These are phyloP conservation scores for Sinotaia quadrata DNA, from an alignment of 2,888 invertebrate species.

Conservation along the genomic window DNA sequence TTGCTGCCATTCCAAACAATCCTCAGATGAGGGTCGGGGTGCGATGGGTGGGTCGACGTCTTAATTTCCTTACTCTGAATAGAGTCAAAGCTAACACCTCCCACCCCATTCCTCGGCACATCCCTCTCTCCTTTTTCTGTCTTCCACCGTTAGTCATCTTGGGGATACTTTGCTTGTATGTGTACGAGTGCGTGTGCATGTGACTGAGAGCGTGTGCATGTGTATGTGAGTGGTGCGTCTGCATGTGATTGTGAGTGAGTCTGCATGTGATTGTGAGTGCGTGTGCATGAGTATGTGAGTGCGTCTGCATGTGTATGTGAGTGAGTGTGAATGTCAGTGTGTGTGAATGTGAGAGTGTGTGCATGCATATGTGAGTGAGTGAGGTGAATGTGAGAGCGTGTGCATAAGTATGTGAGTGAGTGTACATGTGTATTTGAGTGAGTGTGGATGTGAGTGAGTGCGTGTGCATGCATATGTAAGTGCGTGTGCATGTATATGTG, in stretches of 20 bases:
- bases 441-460: slow-evolving; percentile 3
- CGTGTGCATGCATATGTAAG: background rate
- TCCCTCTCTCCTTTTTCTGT: too few relatives aligned
- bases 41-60: too few relatives aligned
- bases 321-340: slow-evolving; percentile 1
- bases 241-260: background rate
- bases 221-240: background rate
- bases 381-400: background rate
- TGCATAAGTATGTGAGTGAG: slow-evolving; percentile 9
- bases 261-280: background rate
- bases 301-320: slow-evolving; percentile 6
- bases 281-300: slow-evolving; percentile 1
- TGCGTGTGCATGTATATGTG: slow-evolving; percentile 15
- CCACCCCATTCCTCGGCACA: too few relatives aligned
- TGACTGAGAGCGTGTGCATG: background rate
- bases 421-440: slow-evolving; percentile 7
- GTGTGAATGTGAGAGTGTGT: background rate
- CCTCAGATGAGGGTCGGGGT: too few relatives aligned
- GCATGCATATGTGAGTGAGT: background rate
- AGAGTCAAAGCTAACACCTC: too few relatives aligned
- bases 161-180: slow-evolving; percentile 5
- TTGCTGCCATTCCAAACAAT: too few relatives aligned
- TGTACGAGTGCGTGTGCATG: slow-evolving; percentile 1
- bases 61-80: too few relatives aligned
- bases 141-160: too few relatives aligned